Percentiles rank a stretch among this genome's conserved stretches.
phyloP scores from a whole-genome alignment of 35 echinoderm and acorn worm genomes.

The Lytechinus pictus region DNA sequence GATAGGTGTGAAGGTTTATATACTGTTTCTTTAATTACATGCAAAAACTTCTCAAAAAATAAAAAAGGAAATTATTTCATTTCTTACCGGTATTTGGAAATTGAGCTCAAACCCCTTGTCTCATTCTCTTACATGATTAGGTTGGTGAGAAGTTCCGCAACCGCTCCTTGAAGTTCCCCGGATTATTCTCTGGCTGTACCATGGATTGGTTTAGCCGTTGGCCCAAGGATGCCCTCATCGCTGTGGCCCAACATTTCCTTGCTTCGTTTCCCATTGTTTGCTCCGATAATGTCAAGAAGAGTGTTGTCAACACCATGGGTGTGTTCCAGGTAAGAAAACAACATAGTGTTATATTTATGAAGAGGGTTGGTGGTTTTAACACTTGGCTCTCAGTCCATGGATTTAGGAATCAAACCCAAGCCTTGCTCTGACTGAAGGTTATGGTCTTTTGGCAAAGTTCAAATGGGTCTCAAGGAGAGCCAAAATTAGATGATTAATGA shows the following conservation, averaged over 20 bases:
- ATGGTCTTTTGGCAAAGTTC: too few relatives aligned
- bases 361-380: too few relatives aligned
- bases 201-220: slow-evolving; percentile 99
- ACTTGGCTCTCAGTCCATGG: too few relatives aligned
- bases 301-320: slow-evolving; percentile 93
- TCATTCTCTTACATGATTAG: slow-evolving; percentile 19
- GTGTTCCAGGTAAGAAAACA: slow-evolving; percentile 80
- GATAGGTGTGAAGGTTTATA: too few relatives aligned
- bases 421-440: too few relatives aligned
- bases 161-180: slow-evolving; percentile 97
- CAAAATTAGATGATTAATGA: too few relatives aligned
- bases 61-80: too few relatives aligned
- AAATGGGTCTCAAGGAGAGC: too few relatives aligned
- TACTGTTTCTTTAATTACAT: too few relatives aligned
- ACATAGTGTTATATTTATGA: too few relatives aligned
- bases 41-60: too few relatives aligned
- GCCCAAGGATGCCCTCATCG: slow-evolving; percentile 97
- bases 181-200: slow-evolving; percentile 93
- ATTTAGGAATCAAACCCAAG: too few relatives aligned
- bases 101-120: neutral
- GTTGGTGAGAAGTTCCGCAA: slow-evolving; percentile 99
- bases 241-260: slow-evolving; percentile 93
- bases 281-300: slow-evolving; percentile 84
- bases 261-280: slow-evolving; percentile 88
- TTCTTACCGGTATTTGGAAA: neutral